Percentiles rank a stretch among this genome's conserved stretches.
Evolutionary conservation across 2,797 vertebrate genomes (phyloP).

Genomic region (Anas georgica): DNA sequence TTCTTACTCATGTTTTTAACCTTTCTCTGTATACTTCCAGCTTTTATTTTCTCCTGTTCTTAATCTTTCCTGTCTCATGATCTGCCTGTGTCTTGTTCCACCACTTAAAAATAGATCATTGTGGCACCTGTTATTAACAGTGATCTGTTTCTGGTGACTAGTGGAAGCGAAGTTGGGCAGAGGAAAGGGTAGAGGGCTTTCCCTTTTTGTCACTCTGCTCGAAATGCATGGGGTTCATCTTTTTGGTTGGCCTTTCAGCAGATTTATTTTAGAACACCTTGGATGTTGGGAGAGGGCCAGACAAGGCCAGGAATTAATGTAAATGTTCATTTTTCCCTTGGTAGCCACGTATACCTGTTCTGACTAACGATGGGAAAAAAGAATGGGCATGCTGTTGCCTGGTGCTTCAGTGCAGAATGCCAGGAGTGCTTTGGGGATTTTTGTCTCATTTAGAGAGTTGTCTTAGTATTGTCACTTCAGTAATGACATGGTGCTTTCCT

Average conservation of each 20-base stretch:
- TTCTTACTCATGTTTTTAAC: constrained; percentile 39
- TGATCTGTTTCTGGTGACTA: not conserved
- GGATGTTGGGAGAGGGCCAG: not conserved
- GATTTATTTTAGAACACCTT: not conserved
- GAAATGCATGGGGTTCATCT: not conserved
- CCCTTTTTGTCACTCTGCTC: not conserved
- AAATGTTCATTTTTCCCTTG: not conserved
- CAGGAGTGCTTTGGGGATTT: constrained; percentile 6
- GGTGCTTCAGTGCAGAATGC: not conserved
- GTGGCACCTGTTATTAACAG: constrained; percentile 34
- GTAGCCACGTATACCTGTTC: not conserved
- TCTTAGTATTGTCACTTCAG: not conserved
- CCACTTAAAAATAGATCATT: constrained; percentile 48
- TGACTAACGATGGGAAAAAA: not conserved
- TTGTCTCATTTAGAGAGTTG: not conserved
- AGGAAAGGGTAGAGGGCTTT: not conserved
- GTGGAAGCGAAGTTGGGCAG: not conserved
- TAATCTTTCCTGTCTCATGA: constrained; percentile 47
- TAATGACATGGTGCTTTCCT: not conserved
- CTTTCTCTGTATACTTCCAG: not conserved
- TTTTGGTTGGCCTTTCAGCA: not conserved
- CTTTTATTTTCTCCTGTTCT: constrained; percentile 32
- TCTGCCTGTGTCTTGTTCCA: constrained; percentile 1
- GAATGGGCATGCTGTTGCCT: not conserved
- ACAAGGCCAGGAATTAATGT: not conserved